Conservation (phyloP, 2,888 invertebrate species). For the Catocala fraxini region DNA sequence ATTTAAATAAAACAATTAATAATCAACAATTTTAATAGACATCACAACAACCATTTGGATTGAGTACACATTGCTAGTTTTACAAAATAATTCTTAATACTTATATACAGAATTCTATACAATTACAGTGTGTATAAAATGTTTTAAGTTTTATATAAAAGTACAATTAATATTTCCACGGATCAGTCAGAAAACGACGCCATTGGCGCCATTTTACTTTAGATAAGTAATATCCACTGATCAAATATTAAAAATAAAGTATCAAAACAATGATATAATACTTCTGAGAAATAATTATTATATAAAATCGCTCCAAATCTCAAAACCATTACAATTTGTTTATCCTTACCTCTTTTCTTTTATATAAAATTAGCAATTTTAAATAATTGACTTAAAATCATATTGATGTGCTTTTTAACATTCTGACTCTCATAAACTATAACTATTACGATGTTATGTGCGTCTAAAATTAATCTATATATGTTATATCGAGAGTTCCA, state of each 20-base stretch:
- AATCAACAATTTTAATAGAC: conserved; percentile 86
- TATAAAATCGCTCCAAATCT: not conserved
- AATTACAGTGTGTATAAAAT: conserved; percentile 59
- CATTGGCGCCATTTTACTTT: conserved; percentile 27
- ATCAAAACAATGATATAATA: conserved; percentile 9
- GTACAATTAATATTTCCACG: conserved; percentile 55
- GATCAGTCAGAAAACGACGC: conserved; percentile 65
- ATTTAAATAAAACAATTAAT: conserved; percentile 46
- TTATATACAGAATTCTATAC: conserved; percentile 41
- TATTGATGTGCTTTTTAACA: too few relatives aligned
- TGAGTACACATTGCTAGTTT: conserved; percentile 70
- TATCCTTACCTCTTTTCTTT: conserved; percentile 2
- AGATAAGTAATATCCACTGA: conserved; percentile 20
- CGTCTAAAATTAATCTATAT: too few relatives aligned
- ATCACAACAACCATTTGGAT: conserved; percentile 87
- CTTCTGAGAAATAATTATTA: conserved; percentile 5
- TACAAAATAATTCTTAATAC: conserved; percentile 53
- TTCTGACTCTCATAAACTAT: too few relatives aligned
- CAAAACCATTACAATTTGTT: conserved; percentile 3
- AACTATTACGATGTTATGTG: too few relatives aligned
- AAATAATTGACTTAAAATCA: conserved; percentile 4
- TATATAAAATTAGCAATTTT: not conserved
- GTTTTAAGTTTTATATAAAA: conserved; percentile 59
- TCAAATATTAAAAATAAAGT: conserved; percentile 14
- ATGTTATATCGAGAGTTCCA: too few relatives aligned